A percentile compares a stretch with the other conserved stretches of the same genome.
Evolutionary conservation across 2,113 vertebrate species (phyloP).

Genomic region (Menidia beryllina): DNA sequence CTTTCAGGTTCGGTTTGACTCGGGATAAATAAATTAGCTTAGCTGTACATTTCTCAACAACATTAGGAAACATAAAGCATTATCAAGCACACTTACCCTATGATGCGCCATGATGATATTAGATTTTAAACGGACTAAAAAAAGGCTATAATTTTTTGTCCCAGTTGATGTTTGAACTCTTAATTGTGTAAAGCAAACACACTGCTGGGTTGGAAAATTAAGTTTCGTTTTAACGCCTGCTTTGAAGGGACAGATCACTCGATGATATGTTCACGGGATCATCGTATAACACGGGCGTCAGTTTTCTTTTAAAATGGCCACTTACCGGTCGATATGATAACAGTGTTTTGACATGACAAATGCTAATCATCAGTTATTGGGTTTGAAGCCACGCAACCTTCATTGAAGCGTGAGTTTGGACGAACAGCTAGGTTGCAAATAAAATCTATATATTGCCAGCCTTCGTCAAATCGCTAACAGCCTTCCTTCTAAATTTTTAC

Average conservation of each 20-base stretch:
- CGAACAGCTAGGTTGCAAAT: too few species aligned
- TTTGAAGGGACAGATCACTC: background rate
- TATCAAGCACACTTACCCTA: constrained; percentile 61
- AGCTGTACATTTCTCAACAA: constrained; percentile 2
- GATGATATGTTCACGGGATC: constrained; percentile 37
- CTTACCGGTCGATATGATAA: too few species aligned
- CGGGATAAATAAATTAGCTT: constrained; percentile 32
- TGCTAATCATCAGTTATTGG: too few species aligned
- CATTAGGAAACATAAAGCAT: background rate
- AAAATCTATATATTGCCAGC: too few species aligned
- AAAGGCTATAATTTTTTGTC: background rate
- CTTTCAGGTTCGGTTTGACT: background rate
- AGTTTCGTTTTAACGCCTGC: constrained; percentile 54
- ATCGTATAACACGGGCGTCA: background rate
- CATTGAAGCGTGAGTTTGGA: too few species aligned
- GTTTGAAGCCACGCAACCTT: too few species aligned
- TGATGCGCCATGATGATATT: constrained; percentile 67
- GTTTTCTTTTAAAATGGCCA: too few species aligned
- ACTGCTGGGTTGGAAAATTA: constrained; percentile 13
- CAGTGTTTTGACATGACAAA: too few species aligned
- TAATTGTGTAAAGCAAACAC: background rate
- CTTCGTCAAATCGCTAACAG: too few species aligned
- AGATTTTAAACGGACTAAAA: background rate
- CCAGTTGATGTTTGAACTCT: background rate
- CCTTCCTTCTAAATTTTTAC: too few species aligned